Conservation (phyloP, 2,888 invertebrate genomes). For the Eristalis tenax region DNA sequence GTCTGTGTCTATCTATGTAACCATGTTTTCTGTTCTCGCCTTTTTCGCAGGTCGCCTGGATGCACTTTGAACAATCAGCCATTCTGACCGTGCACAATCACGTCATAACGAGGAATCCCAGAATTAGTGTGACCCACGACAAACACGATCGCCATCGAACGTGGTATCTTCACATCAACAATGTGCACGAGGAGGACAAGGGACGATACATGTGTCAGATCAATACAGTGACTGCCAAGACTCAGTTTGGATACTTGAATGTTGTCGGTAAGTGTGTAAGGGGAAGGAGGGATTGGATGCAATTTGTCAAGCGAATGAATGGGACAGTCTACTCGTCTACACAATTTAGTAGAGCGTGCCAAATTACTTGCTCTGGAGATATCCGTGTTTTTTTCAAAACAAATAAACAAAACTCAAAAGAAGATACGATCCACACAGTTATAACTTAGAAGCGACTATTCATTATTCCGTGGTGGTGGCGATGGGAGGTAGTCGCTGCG, state of each 20-base stretch:
- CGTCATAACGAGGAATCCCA: constrained; percentile 95
- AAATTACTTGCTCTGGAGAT: constrained; percentile 32
- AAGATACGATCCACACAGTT: constrained; percentile 35
- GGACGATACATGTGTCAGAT: constrained; percentile 97
- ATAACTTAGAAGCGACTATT: constrained; percentile 62
- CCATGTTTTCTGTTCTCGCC: constrained; percentile 58
- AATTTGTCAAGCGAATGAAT: neutral
- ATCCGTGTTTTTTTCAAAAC: constrained; percentile 15
- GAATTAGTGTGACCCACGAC: constrained; percentile 95
- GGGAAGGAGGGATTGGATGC: neutral
- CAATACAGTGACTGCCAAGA: constrained; percentile 95
- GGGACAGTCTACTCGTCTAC: neutral
- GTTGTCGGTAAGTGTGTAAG: constrained; percentile 90
- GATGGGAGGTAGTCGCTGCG: constrained; percentile 5
- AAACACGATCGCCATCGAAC: constrained; percentile 91
- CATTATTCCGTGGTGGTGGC: constrained; percentile 42
- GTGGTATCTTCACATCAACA: constrained; percentile 95
- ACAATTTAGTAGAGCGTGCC: constrained; percentile 32
- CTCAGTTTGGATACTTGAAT: constrained; percentile 94
- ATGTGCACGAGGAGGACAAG: constrained; percentile 94
- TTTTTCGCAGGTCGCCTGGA: constrained; percentile 92
- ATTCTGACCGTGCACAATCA: constrained; percentile 96
- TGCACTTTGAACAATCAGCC: constrained; percentile 96
- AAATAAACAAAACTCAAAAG: constrained; percentile 50
- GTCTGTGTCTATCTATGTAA: neutral